Evolutionary conservation across 2,888 invertebrate species (phyloP), one percentile per base, ranked within the genome.

Genomic region (Drosophila hamatofila): DNA sequence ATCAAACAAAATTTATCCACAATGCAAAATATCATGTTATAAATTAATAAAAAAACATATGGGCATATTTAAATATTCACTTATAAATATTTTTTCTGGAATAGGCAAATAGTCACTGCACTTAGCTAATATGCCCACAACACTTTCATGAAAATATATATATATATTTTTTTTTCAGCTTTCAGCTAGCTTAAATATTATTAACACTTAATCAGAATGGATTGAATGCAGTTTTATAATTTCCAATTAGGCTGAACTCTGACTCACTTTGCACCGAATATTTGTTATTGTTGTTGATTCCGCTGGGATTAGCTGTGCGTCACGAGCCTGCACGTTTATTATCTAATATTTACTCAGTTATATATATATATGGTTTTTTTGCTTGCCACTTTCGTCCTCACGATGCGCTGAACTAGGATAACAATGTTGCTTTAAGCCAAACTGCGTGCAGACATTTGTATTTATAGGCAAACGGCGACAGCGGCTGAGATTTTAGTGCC

Each of bases 401-500:
- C 89, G 91, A 80, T 83, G 83, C 80, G 83, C 81, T 80, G 88
- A 78, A 80, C 92, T 89, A 88, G 90, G 89, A 91, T 91, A 90
- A 90, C 85, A 88, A 81, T 91, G 87, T 83, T 72, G 90, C 78
- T 91, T 91, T 91, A 91, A 91, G 86, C 85, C 77, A 82, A 78
- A 80, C 91, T 84, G 85, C 89, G 88, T 83, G 82, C 83, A 81
- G 81, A 80, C 91, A 80, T 90, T 91, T 87, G 92, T 92, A 92
- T 91, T 91, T 91, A 91, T 91, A 91, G 91, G 78, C 89, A 71
- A 89, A 72, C 54, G 62, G 75, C 64, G 65, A 66, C 81, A 58
- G 64, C 72, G 69, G 71, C 78, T 76, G 89, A 87, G 84, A 90
- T 84, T 89, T 89, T 79, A 79, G 76, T 82, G 56, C 56, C 78